A percentile compares a stretch with the other conserved stretches of the same genome.
Conservation (phyloP, 2,888 invertebrate species). For the Hypolimnas misippus region DNA sequence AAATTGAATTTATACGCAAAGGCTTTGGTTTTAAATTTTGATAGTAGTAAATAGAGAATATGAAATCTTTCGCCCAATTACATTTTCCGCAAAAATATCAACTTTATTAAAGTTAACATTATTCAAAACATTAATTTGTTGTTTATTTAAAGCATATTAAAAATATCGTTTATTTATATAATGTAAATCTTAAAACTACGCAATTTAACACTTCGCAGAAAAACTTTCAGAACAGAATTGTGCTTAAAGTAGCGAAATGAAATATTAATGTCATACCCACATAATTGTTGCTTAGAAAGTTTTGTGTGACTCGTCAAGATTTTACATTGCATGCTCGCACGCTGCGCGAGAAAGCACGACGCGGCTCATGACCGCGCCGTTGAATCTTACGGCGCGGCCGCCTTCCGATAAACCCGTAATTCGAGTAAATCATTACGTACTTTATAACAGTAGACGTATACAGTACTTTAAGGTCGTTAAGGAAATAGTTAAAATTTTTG, state of each 20-base stretch:
- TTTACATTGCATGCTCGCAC: constrained; percentile 81
- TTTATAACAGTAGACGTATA: neutral
- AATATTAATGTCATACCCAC: constrained; percentile 82
- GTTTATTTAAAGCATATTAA: too few species aligned
- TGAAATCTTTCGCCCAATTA: neutral
- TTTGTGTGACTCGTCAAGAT: constrained; percentile 73
- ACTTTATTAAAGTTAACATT: neutral
- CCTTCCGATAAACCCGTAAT: constrained; percentile 23
- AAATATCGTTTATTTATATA: too few species aligned
- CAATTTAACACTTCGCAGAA: neutral
- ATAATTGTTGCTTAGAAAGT: constrained; percentile 84
- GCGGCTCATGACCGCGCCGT: constrained; percentile 39
- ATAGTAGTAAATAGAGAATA: neutral
- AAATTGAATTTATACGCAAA: neutral
- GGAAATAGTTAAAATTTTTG: constrained; percentile 22
- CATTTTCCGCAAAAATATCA: neutral
- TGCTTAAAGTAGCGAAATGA: constrained; percentile 53
- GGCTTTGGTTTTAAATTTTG: neutral
- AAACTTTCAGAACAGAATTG: constrained; percentile 11
- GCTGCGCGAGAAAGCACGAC: constrained; percentile 82
- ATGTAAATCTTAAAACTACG: neutral
- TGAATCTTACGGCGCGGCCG: constrained; percentile 38
- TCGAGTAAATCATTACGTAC: constrained; percentile 32
- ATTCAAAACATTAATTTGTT: too few species aligned
- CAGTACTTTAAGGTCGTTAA: constrained; percentile 13